Evolutionary conservation across 1,140 invertebrate genomes (phyloP).

Genomic region (Himalopsyche phryganea): DNA sequence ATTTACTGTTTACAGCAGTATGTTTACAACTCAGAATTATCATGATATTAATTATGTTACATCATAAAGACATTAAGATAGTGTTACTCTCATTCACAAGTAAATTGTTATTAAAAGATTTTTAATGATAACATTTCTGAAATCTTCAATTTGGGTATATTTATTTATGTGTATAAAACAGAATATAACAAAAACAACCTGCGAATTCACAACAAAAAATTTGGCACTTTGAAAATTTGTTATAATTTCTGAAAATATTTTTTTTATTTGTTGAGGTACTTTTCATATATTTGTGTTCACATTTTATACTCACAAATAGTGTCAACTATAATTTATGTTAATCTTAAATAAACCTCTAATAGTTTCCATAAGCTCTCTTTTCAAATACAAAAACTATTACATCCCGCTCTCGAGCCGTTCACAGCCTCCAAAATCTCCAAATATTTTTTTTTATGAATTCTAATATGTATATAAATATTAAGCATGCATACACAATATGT

Average conservation of each 20-base stretch:
- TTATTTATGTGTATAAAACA: too few relatives aligned
- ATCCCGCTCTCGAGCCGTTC: slow-evolving; percentile 20
- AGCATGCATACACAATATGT: slow-evolving; percentile 1
- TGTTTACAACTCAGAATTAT: too few relatives aligned
- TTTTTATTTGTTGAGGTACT: slow-evolving; percentile 18
- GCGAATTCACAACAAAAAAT: background rate
- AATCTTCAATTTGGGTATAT: too few relatives aligned
- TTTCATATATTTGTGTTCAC: slow-evolving; percentile 19
- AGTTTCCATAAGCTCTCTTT: slow-evolving; percentile 34
- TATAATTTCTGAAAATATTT: slow-evolving; percentile 21
- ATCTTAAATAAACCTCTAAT: slow-evolving; percentile 28
- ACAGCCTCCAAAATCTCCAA: slow-evolving; percentile 17
- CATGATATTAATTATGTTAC: too few relatives aligned
- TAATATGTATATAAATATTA: background rate
- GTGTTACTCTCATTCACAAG: too few relatives aligned
- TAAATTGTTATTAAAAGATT: too few relatives aligned
- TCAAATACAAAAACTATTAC: slow-evolving; percentile 9
- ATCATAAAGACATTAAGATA: too few relatives aligned
- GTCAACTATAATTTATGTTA: slow-evolving; percentile 17
- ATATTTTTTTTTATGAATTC: slow-evolving; percentile 3
- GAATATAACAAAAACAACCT: too few relatives aligned
- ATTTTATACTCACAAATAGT: slow-evolving; percentile 1
- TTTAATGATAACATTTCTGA: too few relatives aligned
- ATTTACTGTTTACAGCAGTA: too few relatives aligned
- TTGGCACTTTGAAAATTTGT: slow-evolving; percentile 14